Evolutionary conservation across 2,888 invertebrate genomes (phyloP).

Genomic region (Apamea sordens): DNA sequence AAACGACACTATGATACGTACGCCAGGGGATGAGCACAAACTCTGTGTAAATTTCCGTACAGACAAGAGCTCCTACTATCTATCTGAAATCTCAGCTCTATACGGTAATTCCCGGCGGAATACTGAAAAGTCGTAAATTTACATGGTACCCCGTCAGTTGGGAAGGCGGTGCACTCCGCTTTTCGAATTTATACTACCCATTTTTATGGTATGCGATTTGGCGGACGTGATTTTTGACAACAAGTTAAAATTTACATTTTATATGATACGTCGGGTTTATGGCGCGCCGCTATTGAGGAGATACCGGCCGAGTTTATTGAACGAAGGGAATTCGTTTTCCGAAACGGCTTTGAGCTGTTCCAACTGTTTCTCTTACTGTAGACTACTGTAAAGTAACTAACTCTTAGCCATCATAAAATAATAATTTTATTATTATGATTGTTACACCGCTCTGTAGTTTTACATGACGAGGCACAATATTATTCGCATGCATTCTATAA

Average conservation of each 20-base stretch:
- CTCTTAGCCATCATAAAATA: background rate
- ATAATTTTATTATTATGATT: conserved; percentile 13
- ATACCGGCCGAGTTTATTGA: conserved; percentile 63
- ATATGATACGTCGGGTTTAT: conserved; percentile 78
- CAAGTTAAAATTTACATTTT: conserved; percentile 85
- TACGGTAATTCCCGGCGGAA: conserved; percentile 85
- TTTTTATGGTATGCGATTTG: conserved; percentile 83
- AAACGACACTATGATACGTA: conserved; percentile 56
- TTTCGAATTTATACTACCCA: conserved; percentile 83
- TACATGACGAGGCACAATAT: background rate
- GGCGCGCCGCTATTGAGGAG: conserved; percentile 63
- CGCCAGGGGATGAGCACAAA: conserved; percentile 68
- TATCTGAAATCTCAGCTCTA: conserved; percentile 81
- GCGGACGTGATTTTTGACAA: conserved; percentile 86
- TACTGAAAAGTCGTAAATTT: conserved; percentile 88
- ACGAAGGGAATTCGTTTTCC: conserved; percentile 42
- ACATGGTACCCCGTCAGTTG: conserved; percentile 81
- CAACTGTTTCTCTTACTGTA: background rate
- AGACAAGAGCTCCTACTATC: conserved; percentile 75
- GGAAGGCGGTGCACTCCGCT: conserved; percentile 78
- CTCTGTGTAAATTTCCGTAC: conserved; percentile 76
- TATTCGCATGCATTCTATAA: background rate
- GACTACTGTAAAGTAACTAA: too few relatives aligned
- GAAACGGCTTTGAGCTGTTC: conserved; percentile 25
- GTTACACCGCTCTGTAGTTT: background rate